Conservation (phyloP, 2,113 vertebrate species). For the Fukomys damarensis region DNA sequence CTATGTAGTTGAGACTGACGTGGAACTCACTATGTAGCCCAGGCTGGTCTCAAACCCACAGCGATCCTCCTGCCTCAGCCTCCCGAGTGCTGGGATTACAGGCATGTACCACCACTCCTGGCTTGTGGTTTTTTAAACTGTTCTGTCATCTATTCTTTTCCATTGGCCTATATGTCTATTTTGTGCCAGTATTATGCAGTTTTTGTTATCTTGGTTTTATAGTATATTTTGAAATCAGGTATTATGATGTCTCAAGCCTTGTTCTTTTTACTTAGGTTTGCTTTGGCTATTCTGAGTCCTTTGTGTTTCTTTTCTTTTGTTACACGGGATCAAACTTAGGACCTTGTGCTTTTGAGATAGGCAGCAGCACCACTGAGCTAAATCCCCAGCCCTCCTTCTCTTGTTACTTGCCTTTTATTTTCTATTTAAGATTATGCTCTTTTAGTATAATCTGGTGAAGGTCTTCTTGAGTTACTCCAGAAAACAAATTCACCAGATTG, state of each 20-base stretch:
- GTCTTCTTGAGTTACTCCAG: constrained; percentile 23
- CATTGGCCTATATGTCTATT: not conserved
- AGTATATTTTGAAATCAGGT: not conserved
- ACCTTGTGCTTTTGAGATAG: too few species aligned
- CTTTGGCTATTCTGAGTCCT: not conserved
- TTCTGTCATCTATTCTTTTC: not conserved
- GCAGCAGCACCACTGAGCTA: too few species aligned
- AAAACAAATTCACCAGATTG: constrained; percentile 30
- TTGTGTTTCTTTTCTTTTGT: not conserved
- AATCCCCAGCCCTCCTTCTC: not conserved
- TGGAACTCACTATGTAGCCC: too few species aligned
- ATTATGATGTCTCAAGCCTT: not conserved
- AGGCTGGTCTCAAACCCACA: too few species aligned
- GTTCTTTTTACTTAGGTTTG: not conserved
- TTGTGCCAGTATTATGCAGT: not conserved
- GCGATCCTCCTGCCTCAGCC: too few species aligned
- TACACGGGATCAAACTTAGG: too few species aligned
- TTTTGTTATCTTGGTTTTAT: not conserved
- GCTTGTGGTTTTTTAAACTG: not conserved
- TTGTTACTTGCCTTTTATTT: not conserved
- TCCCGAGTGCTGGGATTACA: too few species aligned
- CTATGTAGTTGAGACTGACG: too few species aligned
- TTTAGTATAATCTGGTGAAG: constrained; percentile 8
- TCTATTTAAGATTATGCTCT: not conserved
- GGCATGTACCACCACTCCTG: too few species aligned